A percentile compares a stretch with the other conserved stretches of the same genome.
phyloP scores from a whole-genome alignment of 1,140 invertebrate genomes.

The Trichonephila clavipes region DNA sequence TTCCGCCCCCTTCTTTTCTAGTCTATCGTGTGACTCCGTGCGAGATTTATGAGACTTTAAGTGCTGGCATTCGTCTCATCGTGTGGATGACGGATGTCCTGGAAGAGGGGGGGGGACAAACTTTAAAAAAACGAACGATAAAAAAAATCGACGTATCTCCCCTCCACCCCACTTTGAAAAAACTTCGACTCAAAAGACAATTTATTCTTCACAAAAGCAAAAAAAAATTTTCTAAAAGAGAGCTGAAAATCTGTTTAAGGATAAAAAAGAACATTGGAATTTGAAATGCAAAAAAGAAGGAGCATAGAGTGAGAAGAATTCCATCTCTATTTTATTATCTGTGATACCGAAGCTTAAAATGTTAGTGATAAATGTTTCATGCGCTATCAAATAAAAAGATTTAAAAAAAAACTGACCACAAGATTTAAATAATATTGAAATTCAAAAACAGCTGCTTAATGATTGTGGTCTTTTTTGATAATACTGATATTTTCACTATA shows the following conservation, averaged over 20 bases:
- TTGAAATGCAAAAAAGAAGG: too few relatives aligned
- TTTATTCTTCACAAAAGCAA: conserved; percentile 16
- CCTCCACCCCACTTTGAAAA: neutral
- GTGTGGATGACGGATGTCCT: conserved; percentile 28
- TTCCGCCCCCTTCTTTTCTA: neutral
- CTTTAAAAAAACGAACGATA: neutral
- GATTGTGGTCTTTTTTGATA: too few relatives aligned
- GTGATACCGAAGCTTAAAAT: too few relatives aligned
- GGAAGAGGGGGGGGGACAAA: neutral
- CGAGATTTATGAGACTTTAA: conserved; percentile 38
- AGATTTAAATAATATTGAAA: too few relatives aligned
- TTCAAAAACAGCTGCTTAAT: too few relatives aligned
- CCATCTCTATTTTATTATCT: too few relatives aligned
- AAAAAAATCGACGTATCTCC: too few relatives aligned
- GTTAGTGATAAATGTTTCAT: too few relatives aligned
- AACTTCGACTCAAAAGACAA: neutral
- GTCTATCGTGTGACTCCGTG: neutral
- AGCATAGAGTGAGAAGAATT: too few relatives aligned
- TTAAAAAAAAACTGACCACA: too few relatives aligned
- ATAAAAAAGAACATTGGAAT: neutral
- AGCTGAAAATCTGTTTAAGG: neutral
- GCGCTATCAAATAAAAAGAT: too few relatives aligned
- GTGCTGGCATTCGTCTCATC: neutral
- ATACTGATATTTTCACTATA: too few relatives aligned
- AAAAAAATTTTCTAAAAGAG: neutral